Conservation (phyloP, 2,888 invertebrate species). For the Epinotia bilunana region DNA sequence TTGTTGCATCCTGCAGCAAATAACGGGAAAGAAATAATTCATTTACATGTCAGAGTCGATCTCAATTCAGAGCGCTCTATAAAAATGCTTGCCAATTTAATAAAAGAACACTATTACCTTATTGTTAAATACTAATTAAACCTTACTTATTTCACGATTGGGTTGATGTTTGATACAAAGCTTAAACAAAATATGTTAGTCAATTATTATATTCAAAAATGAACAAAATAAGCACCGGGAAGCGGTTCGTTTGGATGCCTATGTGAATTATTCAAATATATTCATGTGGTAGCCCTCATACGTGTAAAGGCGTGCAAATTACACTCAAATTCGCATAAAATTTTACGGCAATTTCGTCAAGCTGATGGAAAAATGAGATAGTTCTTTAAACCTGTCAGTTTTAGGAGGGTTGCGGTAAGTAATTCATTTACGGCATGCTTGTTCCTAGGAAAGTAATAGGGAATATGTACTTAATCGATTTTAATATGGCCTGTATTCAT, state of each 20-base stretch:
- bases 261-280: slow-evolving; percentile 72
- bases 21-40: slow-evolving; percentile 58
- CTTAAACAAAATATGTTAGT: neutral
- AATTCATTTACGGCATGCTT: neutral
- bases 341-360: slow-evolving; percentile 43
- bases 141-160: neutral
- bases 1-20: slow-evolving; percentile 51
- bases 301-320: slow-evolving; percentile 60
- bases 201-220: slow-evolving; percentile 45
- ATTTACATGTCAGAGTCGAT: slow-evolving; percentile 49
- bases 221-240: slow-evolving; percentile 48
- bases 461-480: no score
- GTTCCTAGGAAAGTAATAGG: neutral
- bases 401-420: neutral
- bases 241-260: slow-evolving; percentile 57
- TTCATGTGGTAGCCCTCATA: slow-evolving; percentile 66
- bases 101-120: neutral
- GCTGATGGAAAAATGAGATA: slow-evolving; percentile 44
- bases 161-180: slow-evolving; percentile 6
- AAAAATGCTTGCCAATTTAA: slow-evolving; percentile 20
- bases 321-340: slow-evolving; percentile 49
- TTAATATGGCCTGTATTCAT: no score
- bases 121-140: neutral
- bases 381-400: slow-evolving; percentile 16
- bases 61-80: slow-evolving; percentile 43